A percentile compares a stretch with the other conserved stretches of the same genome.
Conservation (phyloP, 92 coral and sea anemone species). For the Porites divaricata region DNA sequence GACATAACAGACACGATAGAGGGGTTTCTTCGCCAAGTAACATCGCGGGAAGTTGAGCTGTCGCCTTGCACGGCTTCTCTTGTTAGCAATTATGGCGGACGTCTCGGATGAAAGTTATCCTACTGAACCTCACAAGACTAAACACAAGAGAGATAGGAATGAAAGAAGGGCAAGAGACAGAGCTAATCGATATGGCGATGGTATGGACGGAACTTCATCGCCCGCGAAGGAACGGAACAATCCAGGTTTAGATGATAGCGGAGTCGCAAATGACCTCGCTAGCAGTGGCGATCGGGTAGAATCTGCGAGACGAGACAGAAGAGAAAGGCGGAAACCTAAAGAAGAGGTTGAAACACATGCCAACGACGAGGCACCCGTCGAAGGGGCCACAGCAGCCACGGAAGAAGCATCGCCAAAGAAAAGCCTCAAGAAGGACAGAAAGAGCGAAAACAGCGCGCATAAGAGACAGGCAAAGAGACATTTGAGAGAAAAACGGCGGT, state of each 20-base stretch:
- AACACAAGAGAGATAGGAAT: conserved; percentile 74
- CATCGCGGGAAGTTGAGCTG: conserved; percentile 64
- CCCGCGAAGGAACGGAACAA: conserved; percentile 68
- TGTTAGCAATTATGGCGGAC: conserved; percentile 70
- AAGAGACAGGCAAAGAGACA: conserved; percentile 91
- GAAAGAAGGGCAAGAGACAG: conserved; percentile 75
- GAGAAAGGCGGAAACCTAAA: conserved; percentile 78
- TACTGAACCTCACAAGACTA: conserved; percentile 58
- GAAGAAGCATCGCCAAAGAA: conserved; percentile 86
- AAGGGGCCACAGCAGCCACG: conserved; percentile 76
- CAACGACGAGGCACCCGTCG: conserved; percentile 75
- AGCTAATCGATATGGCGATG: conserved; percentile 65
- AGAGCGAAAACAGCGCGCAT: conserved; percentile 82
- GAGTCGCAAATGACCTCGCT: conserved; percentile 71
- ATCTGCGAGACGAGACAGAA: conserved; percentile 69
- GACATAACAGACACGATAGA: conserved; percentile 63
- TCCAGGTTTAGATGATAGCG: conserved; percentile 71
- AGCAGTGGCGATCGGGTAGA: conserved; percentile 74
- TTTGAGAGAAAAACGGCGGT: conserved; percentile 96
- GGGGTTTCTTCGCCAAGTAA: conserved; percentile 43
- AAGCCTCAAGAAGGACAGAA: conserved; percentile 90
- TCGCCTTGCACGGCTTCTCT: conserved; percentile 57
- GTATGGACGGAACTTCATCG: conserved; percentile 62
- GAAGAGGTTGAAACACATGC: conserved; percentile 81
- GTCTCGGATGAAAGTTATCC: conserved; percentile 54